Base-by-base conservation (phyloP, 2,888 invertebrate species). In the Ellobium chinense region DNA sequence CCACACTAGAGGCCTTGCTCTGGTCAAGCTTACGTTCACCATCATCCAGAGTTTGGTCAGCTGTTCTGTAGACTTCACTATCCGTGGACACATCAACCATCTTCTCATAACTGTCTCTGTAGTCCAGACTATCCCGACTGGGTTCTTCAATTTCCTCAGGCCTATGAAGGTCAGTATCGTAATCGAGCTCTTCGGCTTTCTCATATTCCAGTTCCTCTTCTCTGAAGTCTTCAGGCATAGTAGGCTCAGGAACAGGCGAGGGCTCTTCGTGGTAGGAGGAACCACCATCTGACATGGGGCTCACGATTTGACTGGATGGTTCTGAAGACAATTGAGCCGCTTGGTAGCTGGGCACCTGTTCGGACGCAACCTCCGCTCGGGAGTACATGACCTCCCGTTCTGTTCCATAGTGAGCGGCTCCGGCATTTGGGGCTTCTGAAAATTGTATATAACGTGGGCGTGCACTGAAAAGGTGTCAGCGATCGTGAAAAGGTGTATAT, bases 231-330 rank as follows among this genome's bases (percentile, higher is more conserved):
- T 66, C 81, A 36, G 86, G 86, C 79, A 86, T 70, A 12, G 78
- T 68, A 4, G 86, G 86, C 73, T 86, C 86, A 24, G 86, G 86
- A 14, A 86, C 86, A 14, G 86, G 79, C 2, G 84, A 85, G 24
- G 86, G 86, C 58, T 83, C 83, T 37, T 86, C 86, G 27, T 83
- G 82, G 74, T 81, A 86, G 12, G 81, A 82, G 12, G 66, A 66
- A 1, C 75, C 75, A 37, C 80, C 84, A 68, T 86, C 86, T 12
- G 84, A 84, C 56, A 78, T 70, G 18, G 85, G 84, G 62, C 84
- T 86, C 37, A 83, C 70, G 2, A 81, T 75, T 37, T 84, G 82
- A 46, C 81, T 46, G 14, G 69, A 78, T n/a, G 69, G 58, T 34
- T 65, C 75, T 24, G 75, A 65, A 1, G 36, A 12, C 29, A 65